Base-by-base conservation (phyloP, 2,888 invertebrate genomes). In the Lissocephala sabroskyi region DNA sequence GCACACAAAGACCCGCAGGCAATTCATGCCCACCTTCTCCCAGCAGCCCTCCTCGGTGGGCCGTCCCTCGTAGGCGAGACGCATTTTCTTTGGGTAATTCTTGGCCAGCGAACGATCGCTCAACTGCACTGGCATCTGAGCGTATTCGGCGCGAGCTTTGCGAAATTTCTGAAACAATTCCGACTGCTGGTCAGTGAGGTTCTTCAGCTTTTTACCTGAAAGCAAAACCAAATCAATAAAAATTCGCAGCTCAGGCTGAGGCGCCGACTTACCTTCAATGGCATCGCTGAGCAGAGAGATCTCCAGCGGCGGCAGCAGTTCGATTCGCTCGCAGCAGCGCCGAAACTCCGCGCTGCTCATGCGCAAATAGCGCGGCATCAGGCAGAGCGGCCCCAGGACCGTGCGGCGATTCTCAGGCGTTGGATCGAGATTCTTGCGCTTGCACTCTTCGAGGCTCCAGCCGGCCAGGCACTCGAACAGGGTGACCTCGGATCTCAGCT, bases 1-100 rank as follows among this genome's bases (percentile, higher is more conserved):
- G 59, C 84, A 85, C 14, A 82, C 83, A 47, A 85, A 84, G 16
- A 84, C 78, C 13, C 84, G 80, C 51, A 83, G 62, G 59, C 84
- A 85, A 47, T 84, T 85, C 52, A 85, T 68, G 41, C 82, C 82
- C 41, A 80, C 76, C 58, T 79, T 76, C 52, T 82, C 80, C 80
- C 84, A 84, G 57, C 84, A 84, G 19, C 83, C 76, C 42, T 84
- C 80, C 28, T 82, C 80, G 14, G 79, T 78, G 49, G 71, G 58
- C 2, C 63, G 65, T 1, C 71, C 68, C 41, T 82, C 83, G 41
- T 81, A 64, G 10, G 79, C 77, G 3, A 76, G 67, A 4, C 85
- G 65, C 85, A 85, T 85, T 68, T 84, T 84, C 56, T 84, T 84
- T 9, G 83, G 78, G 58, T 85, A 85, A 45, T 84, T 85, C 54